Conservation (phyloP, 2,888 invertebrate species). For the Oscheius myriophilus region DNA sequence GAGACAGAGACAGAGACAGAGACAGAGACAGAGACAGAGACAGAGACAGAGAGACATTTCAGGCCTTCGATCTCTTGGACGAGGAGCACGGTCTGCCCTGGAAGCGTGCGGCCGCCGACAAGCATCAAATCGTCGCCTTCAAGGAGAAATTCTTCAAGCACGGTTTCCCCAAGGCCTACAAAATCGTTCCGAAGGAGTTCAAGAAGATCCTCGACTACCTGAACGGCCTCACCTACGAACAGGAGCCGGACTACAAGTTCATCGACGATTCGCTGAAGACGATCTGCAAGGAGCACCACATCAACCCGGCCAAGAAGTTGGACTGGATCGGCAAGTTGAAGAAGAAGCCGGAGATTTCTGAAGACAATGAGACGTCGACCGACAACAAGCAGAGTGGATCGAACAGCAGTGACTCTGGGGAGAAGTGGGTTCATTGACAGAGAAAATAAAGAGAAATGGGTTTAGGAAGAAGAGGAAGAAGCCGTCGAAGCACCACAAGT, state of each 20-base stretch:
- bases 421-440: conserved; percentile 5
- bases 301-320: conserved; percentile 22
- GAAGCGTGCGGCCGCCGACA: conserved; percentile 27
- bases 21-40: too few species aligned
- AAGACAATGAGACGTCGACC: conserved; percentile 4
- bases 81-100: conserved; percentile 41
- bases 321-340: conserved; percentile 46
- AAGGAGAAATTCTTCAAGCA: conserved; percentile 30
- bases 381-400: conserved; percentile 25
- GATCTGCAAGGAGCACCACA: background rate
- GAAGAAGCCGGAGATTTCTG: conserved; percentile 23
- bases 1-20: too few species aligned
- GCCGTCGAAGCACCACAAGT: too few species aligned
- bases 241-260: conserved; percentile 21
- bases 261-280: conserved; percentile 3
- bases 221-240: conserved; percentile 6
- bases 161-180: conserved; percentile 8
- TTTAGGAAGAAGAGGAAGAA: too few species aligned
- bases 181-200: conserved; percentile 25
- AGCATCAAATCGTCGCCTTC: conserved; percentile 28
- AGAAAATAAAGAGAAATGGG: too few species aligned
- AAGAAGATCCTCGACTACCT: conserved; percentile 18
- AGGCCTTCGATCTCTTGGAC: conserved; percentile 45
- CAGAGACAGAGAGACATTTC: too few species aligned
- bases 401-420: background rate